A percentile compares a stretch with the other conserved stretches of the same genome.
Evolutionary conservation across 2,797 vertebrate species (phyloP).

Genomic region (Tarsius wallacei): DNA sequence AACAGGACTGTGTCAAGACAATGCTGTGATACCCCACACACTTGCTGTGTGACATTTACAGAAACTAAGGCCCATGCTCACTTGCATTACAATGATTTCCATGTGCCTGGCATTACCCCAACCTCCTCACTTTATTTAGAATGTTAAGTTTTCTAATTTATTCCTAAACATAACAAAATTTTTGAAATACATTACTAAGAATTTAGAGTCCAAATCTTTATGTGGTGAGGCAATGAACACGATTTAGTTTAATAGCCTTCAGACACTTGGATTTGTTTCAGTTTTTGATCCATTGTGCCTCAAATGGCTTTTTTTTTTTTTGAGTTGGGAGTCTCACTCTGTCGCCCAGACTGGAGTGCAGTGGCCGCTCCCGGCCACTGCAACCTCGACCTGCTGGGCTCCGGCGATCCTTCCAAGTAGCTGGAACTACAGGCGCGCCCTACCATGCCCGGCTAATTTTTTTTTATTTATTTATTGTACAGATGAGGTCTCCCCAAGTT

Average conservation of each 20-base stretch:
- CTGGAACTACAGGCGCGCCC: too few species aligned
- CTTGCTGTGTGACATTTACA: background rate
- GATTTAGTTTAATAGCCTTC: background rate
- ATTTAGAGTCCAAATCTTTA: constrained; percentile 8
- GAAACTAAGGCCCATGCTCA: background rate
- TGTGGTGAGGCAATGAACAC: background rate
- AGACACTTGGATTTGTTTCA: background rate
- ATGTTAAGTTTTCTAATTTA: constrained; percentile 12
- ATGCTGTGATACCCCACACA: background rate
- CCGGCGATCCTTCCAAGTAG: too few species aligned
- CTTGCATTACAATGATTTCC: background rate
- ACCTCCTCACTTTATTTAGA: background rate
- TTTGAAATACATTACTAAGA: constrained; percentile 53
- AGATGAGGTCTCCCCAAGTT: too few species aligned
- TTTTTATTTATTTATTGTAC: too few species aligned
- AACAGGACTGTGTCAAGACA: background rate
- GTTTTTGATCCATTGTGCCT: constrained; percentile 28
- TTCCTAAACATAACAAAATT: background rate
- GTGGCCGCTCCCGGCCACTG: too few species aligned
- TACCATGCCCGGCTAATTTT: too few species aligned
- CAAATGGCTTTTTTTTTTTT: too few species aligned
- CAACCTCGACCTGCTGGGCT: too few species aligned
- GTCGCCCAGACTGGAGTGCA: too few species aligned
- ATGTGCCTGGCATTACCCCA: background rate
- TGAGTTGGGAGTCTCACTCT: too few species aligned